Evolutionary conservation across 2,888 invertebrate genomes (phyloP).

Genomic region (Malachius bipustulatus): DNA sequence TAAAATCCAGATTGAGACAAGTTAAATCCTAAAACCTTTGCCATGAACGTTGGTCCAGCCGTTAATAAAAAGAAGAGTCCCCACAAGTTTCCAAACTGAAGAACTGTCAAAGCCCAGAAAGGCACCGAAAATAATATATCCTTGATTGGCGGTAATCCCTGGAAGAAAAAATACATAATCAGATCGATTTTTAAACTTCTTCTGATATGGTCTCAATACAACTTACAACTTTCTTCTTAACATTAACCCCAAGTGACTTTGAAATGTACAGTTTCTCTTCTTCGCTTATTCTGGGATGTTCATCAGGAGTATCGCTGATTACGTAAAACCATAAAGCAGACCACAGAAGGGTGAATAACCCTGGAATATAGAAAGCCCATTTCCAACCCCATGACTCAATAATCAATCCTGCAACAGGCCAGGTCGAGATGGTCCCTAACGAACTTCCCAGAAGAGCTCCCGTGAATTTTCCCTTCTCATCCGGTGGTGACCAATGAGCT

Average conservation of each 20-base stretch:
- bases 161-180: no score
- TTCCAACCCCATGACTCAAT: slow-evolving; percentile 33
- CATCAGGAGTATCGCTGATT: slow-evolving; percentile 42
- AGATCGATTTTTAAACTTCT: no score
- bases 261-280: slow-evolving; percentile 41
- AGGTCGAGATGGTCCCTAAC: slow-evolving; percentile 40
- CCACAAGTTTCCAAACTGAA: slow-evolving; percentile 69
- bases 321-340: slow-evolving; percentile 39
- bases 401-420: slow-evolving; percentile 37
- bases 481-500: slow-evolving; percentile 39
- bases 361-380: slow-evolving; percentile 32
- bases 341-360: slow-evolving; percentile 29
- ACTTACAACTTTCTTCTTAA: no score
- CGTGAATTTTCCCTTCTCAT: slow-evolving; percentile 39
- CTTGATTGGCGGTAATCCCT: slow-evolving; percentile 54
- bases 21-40: slow-evolving; percentile 59
- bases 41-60: slow-evolving; percentile 63
- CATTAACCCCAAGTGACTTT: slow-evolving; percentile 45
- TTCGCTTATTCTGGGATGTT: slow-evolving; percentile 42
- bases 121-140: slow-evolving; percentile 52
- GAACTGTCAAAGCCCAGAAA: slow-evolving; percentile 51
- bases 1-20: slow-evolving; percentile 57
- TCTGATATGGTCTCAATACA: no score
- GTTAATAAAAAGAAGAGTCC: slow-evolving; percentile 65
- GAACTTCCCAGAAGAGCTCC: slow-evolving; percentile 40